A percentile compares a stretch with the other conserved stretches of the same genome.
phyloP scores from a whole-genome alignment of 2,113 vertebrate genomes.

The Malaclemys terrapin region DNA sequence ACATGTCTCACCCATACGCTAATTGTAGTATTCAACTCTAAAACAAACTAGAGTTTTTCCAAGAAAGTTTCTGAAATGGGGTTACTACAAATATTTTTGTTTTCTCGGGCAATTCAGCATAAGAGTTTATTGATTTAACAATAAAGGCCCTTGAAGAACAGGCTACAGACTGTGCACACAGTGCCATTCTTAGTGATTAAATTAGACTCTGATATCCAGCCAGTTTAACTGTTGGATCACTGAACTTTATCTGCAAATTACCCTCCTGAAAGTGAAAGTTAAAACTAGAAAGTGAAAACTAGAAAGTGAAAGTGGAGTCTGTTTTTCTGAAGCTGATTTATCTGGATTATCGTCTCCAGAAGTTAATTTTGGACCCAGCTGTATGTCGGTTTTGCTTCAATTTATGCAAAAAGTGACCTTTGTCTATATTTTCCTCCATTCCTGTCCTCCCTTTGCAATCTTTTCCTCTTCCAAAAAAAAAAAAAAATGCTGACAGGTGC shows the following conservation, averaged over 20 bases:
- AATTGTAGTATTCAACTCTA: not conserved
- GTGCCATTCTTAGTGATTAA: rapidly evolving
- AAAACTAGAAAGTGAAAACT: too few relatives aligned
- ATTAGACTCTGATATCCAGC: rapidly evolving
- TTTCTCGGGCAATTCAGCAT: not conserved
- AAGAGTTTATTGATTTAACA: rapidly evolving
- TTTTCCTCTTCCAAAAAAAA: constrained; percentile 29
- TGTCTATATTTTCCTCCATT: not conserved
- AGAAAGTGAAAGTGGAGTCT: rapidly evolving
- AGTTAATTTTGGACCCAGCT: not conserved
- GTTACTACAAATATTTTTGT: rapidly evolving
- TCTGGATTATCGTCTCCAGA: not conserved
- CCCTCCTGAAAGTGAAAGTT: rapidly evolving
- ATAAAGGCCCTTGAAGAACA: not conserved
- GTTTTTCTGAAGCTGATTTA: not conserved
- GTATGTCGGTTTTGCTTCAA: not conserved
- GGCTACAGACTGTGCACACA: rapidly evolving
- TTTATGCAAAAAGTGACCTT: constrained; percentile 37
- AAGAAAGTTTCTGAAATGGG: not conserved
- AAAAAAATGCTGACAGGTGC: constrained; percentile 70
- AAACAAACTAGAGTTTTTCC: not conserved
- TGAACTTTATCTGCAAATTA: rapidly evolving
- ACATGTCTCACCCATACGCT: not conserved
- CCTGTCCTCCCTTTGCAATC: constrained; percentile 12
- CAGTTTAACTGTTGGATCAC: rapidly evolving